Evolutionary conservation across 2,797 vertebrate species (phyloP), one percentile per base, ranked within the genome.

Genomic region (Pangasius sanitwongsei): DNA sequence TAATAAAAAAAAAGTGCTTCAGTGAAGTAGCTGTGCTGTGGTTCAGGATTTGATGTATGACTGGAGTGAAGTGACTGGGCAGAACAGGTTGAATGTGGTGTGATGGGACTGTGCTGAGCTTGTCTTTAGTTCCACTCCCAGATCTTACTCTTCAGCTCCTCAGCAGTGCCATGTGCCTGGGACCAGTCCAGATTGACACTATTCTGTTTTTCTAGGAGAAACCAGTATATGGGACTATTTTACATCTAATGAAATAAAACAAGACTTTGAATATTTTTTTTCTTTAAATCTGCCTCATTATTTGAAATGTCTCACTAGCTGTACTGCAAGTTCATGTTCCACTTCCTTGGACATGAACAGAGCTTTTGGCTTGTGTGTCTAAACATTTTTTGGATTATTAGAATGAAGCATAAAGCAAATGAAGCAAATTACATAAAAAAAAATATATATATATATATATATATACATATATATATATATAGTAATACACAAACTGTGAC

Each of bases 161-260:
- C 44, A 44, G 44, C 77, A 63, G 74, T 83, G 59, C 80, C 57
- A 8, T 81, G 61, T 53, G 53, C 70, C 53, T 80, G 50, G 81
- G 72, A 75, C 61, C 77, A 69, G 48, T 83, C 61, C 83, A 90
- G 57, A 85, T 85, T 87, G 41, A 65, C 78, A 63, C 91, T 89
- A 86, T 90, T 83, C 86, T 93, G 89, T 92, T 93, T 91, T 93
- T 93, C 91, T 83, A 86, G 92, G 90, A 92, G 87, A 48, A 87
- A 86, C 90, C 78, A 87, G 84, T 92, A 93, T 90, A 89, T 92
- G 87, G 90, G 87, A 91, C 74, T 94, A 93, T 93, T 95, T 95
- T 95, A 94, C 94, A 95, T 93, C 91, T 91, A 91, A 93, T 87
- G 20, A 93, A 95, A 95, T 94, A 93, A 95, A 95, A 93, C 91